Evolutionary conservation across 2,888 invertebrate genomes (phyloP), one percentile per base, ranked within the genome.

Genomic region (Dicyrtoma fusca): DNA sequence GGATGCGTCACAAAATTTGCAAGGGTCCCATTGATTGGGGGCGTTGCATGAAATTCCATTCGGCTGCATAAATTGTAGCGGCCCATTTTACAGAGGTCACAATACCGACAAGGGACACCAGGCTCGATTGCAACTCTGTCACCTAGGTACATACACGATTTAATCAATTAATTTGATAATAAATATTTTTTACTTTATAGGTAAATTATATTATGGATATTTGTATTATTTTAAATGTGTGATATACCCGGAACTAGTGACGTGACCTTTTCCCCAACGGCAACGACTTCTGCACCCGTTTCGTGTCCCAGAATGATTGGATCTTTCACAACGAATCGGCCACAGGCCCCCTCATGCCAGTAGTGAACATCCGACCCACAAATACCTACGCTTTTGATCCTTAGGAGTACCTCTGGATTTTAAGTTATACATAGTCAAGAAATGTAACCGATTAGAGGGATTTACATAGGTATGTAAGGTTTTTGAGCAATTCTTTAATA

Each of bases 301-400:
- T 98, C 97, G 82, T 98, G 97, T 0, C 97, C 97, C 82, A 97
- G 91, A 42, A 97, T 87, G 95, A 97, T 95, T 11, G 97, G 97
- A 63, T 89, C 87, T 74, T 88, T 88, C 0, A 97, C 88, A 34
- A 95, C 85, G 83, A 96, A 97, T 82, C 91, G 88, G 0, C 94
- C 96, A 82, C 96, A 95, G 21, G 88, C 84, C 11, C 97, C 97
- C 76, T 89, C 85, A 47, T 89, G 89, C 85, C 94, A 88, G 85
- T 97, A 97, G 84, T 96, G 96, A 4, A 97, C 94, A 84, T 97
- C 97, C 23, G 87, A 87, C 0, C 97, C 97, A 83, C 97, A 98
- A 82, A 98, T 97, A n/a, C 97, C 97, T 59, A 97, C 95, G 78
- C 90, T 90, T 82, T 91, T 91, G 91, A 97, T 95, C 79, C 89